Base-by-base conservation (phyloP, 2,797 vertebrate species). In the Falco cherrug region DNA sequence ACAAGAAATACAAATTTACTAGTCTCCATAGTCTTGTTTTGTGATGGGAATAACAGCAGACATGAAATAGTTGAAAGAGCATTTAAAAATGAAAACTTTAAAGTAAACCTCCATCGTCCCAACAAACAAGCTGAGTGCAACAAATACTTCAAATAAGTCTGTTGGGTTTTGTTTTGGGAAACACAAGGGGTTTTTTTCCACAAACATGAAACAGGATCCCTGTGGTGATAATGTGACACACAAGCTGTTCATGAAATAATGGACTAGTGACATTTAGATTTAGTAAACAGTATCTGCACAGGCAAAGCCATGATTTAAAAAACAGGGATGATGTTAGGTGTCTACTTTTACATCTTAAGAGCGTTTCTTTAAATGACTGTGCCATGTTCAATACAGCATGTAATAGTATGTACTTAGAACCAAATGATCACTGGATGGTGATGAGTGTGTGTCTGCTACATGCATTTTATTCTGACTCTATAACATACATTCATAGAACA, bases 401-500 rank as follows among this genome's bases (percentile, higher is more conserved):
- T 92, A 95, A 96, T 96, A 97, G 95, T 96, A 97, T 63, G 92
- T 69, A 97, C 91, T 95, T 71, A 89, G 95, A 97, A 96, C 84
- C 76, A 95, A 97, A 97, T 86, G 90, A 84, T 87, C 79, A 96
- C 94, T 96, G 70, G 35, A 92, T 88, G 84, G 39, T 89, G 84
- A 96, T 95, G 77, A 96, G 59, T 87, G 94, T 86, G 87, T 69
- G 88, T 96, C 87, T 93, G 93, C 94, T 90, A 95, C 89, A 85
- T 88, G 93, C 95, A 96, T 95, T 97, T 97, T 95, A 93, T 96
- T 96, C 84, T 84, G 85, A 97, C 93, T 93, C 76, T 79, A 90
- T 86, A 93, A 95, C 94, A 96, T 95, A 97, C 89, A 97, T 97
- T 97, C 96, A 97, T 79, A 95, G 95, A 96, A 93, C 77, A 95